These are phyloP conservation scores for Diloba caeruleocephala DNA, from an alignment of 2,888 invertebrate species.

Conservation along the genomic window DNA sequence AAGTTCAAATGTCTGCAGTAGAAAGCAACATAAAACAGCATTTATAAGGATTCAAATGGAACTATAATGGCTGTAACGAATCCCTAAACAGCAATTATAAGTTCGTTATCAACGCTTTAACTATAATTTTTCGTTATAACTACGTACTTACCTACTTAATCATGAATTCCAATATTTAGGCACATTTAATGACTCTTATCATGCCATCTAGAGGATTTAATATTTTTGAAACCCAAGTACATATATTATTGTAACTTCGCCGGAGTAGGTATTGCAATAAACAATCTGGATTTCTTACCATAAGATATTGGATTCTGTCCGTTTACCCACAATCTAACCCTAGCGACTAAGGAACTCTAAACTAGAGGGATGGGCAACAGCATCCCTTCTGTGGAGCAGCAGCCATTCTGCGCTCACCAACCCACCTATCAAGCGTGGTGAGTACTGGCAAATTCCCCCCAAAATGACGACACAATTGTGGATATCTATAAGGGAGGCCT, in stretches of 20 bases:
- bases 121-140: conserved; percentile 47
- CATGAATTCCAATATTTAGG: conserved; percentile 26
- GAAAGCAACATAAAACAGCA: conserved; percentile 22
- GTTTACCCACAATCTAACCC: conserved; percentile 1
- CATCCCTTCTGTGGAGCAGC: too few relatives aligned
- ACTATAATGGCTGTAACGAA: conserved; percentile 38
- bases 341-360: too few relatives aligned
- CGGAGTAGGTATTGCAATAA: conserved; percentile 13
- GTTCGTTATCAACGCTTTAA: conserved; percentile 45
- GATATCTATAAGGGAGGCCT: too few relatives aligned
- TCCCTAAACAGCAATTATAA: conserved; percentile 56
- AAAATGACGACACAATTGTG: too few relatives aligned
- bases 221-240: conserved; percentile 5
- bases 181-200: conserved; percentile 35
- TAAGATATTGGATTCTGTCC: neutral
- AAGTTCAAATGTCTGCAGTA: conserved; percentile 15
- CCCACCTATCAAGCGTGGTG: too few relatives aligned
- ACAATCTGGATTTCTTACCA: conserved; percentile 12
- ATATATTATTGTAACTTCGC: too few relatives aligned
- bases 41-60: conserved; percentile 43
- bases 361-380: too few relatives aligned
- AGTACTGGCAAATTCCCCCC: too few relatives aligned
- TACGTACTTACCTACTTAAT: conserved; percentile 25
- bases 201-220: conserved; percentile 17
- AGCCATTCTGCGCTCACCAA: too few relatives aligned